Conservation (phyloP, 2,888 invertebrate species). For the Acleris literana region DNA sequence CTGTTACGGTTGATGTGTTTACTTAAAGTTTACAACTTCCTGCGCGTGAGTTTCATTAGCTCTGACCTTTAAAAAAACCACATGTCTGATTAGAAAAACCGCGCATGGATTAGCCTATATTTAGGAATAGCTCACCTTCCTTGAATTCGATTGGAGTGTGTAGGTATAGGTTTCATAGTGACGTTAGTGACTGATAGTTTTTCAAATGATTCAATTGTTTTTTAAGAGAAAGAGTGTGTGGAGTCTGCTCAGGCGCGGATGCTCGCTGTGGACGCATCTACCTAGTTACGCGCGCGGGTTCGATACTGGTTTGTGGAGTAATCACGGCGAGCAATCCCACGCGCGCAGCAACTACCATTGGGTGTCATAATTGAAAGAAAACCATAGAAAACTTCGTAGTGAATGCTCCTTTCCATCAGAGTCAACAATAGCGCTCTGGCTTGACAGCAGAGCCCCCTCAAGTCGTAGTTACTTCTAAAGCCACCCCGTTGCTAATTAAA, state of each 20-base stretch:
- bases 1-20: conserved; percentile 60
- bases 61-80: conserved; percentile 53
- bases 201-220: too few relatives aligned
- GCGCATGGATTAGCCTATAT: conserved; percentile 44
- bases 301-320: not conserved
- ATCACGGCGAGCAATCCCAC: not conserved
- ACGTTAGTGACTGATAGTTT: too few relatives aligned
- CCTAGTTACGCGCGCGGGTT: not conserved
- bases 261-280: not conserved
- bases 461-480: too few relatives aligned
- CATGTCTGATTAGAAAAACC: conserved; percentile 35
- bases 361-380: too few relatives aligned
- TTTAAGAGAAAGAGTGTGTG: not conserved
- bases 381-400: too few relatives aligned
- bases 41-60: conserved; percentile 49
- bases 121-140: conserved; percentile 26
- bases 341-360: not conserved
- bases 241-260: not conserved
- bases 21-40: conserved; percentile 67
- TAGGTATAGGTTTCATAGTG: too few relatives aligned
- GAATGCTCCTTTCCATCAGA: too few relatives aligned
- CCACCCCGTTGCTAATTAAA: too few relatives aligned
- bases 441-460: too few relatives aligned
- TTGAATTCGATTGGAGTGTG: too few relatives aligned
- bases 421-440: too few relatives aligned